Evolutionary conservation across 1,140 invertebrate genomes (phyloP), one percentile per base, ranked within the genome.

Genomic region (Aphelenchoides fujianensis): DNA sequence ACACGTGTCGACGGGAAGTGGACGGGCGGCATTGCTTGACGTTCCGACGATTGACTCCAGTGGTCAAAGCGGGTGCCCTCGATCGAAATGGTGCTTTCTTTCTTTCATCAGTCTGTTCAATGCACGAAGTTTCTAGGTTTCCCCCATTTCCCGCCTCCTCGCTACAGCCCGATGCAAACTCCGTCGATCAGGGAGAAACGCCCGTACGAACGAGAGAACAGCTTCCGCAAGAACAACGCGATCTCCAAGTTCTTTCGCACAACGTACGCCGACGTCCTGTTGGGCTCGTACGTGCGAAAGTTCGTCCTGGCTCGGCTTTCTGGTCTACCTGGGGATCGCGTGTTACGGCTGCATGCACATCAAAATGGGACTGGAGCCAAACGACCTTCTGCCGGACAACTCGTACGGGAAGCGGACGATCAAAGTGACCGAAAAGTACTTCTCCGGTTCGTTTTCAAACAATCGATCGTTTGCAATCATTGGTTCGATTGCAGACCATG

Each of bases 291-390:
- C 89, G 71, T 88, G 92, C 32, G 95, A 94, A 84, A 89, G 91
- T 89, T 89, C 12, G 94, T 93, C 87, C 94, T 95, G 87, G n/a
- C 88, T 91, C 92, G 31, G 94, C 93, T 90, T 90, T 69, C 87
- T 94, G 75, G 91, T 91, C 0, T 86, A 87, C 28, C 87, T 91
- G 28, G 87, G 95, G 3, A 92, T 92, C 82, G 74, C 83, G 2
- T 74, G 79, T 37, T 85, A 79, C 71, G 83, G 84, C 27, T 79
- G 79, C 52, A 73, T 41, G 32, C 73, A 79, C 37, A 69, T 87
- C 52, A 73, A 84, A 61, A 70, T 86, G 37, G 86, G 85, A 0
- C 75, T 87, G 16, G 74, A 82, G n/a, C 73, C 85, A 3, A 82
- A 81, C 48, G 79, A 86, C 67, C 72, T 87, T 7, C 75, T 87